Evolutionary conservation across 2,113 vertebrate species (phyloP).

Genomic region (Microcebus lehilahytsara): DNA sequence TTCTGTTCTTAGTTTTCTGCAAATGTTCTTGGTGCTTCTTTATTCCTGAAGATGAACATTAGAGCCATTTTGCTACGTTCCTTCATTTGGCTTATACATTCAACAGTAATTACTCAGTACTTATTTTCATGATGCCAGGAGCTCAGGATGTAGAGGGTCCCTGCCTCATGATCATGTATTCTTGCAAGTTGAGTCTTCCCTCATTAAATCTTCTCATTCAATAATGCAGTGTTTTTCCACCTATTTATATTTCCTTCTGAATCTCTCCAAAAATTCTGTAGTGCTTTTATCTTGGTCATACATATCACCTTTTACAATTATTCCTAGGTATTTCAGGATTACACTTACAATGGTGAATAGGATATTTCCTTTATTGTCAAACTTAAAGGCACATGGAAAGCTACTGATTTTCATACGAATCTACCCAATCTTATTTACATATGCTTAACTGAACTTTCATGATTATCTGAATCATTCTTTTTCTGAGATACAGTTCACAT

Average conservation of each 20-base stretch:
- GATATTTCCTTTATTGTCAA: background rate
- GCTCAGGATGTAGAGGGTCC: background rate
- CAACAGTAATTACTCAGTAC: background rate
- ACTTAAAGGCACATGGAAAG: background rate
- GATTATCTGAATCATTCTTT: background rate
- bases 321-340: background rate
- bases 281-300: background rate
- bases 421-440: background rate
- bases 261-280: background rate
- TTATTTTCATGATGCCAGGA: background rate
- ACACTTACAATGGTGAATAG: background rate
- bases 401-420: background rate
- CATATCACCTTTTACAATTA: background rate
- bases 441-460: background rate
- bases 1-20: background rate
- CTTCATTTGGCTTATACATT: background rate
- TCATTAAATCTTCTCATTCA: background rate
- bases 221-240: background rate
- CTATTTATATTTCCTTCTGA: background rate
- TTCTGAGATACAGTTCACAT: background rate
- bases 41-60: background rate
- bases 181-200: background rate
- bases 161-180: background rate
- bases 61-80: background rate
- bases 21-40: background rate